Evolutionary conservation across 2,797 vertebrate genomes (phyloP), one percentile per base, ranked within the genome.

Genomic region (Sebastes vulpes): DNA sequence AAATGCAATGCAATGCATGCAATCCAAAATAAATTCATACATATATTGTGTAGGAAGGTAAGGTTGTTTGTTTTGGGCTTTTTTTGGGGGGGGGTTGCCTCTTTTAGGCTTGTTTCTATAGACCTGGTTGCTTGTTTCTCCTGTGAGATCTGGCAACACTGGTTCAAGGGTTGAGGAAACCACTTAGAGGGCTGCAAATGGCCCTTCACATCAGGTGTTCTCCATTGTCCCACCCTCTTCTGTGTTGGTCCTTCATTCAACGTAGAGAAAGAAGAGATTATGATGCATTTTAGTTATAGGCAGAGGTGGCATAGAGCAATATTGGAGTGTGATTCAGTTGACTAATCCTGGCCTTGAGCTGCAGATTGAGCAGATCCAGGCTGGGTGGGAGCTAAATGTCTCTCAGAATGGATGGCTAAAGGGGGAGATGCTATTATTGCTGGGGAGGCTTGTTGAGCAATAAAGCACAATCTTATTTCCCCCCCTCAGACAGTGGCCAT

Each of bases 381-480:
- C 64, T 64, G 82, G 82, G 82, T 67, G 83, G 75, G 75, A 89
- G 92, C 84, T 92, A 93, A 92, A 92, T 89, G 85, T 92, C 73
- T 89, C 84, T 83, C 77, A 86, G 78, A 85, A 89, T 2, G 50
- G 84, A 86, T 86, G 81, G 73, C 65, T 61, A 18, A 35, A 59
- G 58, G 85, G 26, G 50, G 61, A 58, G 32, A 72, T 35, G 84
- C 81, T 88, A 91, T 94, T 94, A 95, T 92, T 92, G 90, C 90
- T 70, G 73, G 79, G 77, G 81, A 90, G 85, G 88, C 83, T 92
- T 95, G 92, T 91, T 91, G 88, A 92, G 93, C 92, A 94, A 93
- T 96, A 95, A 96, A 95, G 83, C 84, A 91, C 91, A 92, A 94
- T 95, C 93, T 90, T 92, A 93, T 95, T 91, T 91, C 81, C 82